Evolutionary conservation across 2,113 vertebrate genomes (phyloP).

Genomic region (Corythornis cristatus): DNA sequence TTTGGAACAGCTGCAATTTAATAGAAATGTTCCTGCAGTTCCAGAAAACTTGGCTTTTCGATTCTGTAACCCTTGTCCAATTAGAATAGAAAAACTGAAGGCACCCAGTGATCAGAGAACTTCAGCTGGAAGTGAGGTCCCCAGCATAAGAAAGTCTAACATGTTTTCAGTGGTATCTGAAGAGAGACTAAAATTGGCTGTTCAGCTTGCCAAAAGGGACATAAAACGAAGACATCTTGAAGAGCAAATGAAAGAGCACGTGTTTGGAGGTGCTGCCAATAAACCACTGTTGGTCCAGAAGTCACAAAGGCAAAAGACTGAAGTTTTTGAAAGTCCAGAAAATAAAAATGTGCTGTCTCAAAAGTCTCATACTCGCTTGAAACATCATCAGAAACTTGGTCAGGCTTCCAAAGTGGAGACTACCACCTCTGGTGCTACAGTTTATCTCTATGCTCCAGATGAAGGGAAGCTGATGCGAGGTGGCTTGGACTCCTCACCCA

Average conservation of each 20-base stretch:
- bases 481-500: constrained; percentile 65
- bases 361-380: background rate
- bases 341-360: background rate
- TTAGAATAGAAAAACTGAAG: constrained; percentile 88
- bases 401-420: constrained; percentile 43
- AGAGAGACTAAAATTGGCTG: constrained; percentile 84
- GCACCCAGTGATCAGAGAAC: background rate
- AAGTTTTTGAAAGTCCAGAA: background rate
- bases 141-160: constrained; percentile 69
- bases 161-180: constrained; percentile 88
- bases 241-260: constrained; percentile 54
- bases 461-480: background rate
- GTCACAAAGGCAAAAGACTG: constrained; percentile 37
- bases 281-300: constrained; percentile 5
- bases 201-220: constrained; percentile 88
- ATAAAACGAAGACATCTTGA: constrained; percentile 77
- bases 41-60: constrained; percentile 79
- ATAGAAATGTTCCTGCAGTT: constrained; percentile 74
- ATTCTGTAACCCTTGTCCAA: constrained; percentile 79
- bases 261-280: constrained; percentile 9
- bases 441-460: constrained; percentile 61
- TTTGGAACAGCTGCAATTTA: constrained; percentile 86
- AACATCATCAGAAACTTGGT: background rate
- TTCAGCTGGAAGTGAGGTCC: background rate
- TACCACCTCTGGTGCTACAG: constrained; percentile 50